phyloP scores from a whole-genome alignment of 2,888 invertebrate genomes.

The Hoplodrina blanda region DNA sequence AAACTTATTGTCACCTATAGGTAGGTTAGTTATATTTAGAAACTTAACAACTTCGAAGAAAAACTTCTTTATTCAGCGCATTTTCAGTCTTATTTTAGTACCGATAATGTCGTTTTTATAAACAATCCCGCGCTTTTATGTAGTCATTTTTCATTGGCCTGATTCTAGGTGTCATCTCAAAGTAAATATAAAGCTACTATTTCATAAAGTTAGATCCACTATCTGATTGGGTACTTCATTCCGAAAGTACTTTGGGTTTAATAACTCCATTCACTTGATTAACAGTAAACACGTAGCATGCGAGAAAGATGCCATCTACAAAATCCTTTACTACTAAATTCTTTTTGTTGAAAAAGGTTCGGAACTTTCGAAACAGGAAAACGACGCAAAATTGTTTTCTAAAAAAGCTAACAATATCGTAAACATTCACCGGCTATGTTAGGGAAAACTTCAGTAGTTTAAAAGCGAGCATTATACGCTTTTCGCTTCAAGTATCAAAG shows the following conservation, averaged over 20 bases:
- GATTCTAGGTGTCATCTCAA: background rate
- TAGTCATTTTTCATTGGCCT: no score
- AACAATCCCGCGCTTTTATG: no score
- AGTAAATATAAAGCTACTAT: slow-evolving; percentile 13
- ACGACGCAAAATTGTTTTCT: slow-evolving; percentile 67
- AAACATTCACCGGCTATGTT: slow-evolving; percentile 72
- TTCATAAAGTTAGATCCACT: slow-evolving; percentile 52
- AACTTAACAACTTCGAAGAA: no score
- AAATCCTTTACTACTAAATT: slow-evolving; percentile 58
- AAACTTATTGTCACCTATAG: background rate
- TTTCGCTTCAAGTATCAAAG: slow-evolving; percentile 69
- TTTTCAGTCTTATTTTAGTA: no score
- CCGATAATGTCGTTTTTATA: no score
- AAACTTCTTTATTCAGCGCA: no score
- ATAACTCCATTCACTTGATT: slow-evolving; percentile 76
- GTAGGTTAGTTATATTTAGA: background rate
- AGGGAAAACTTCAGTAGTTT: slow-evolving; percentile 75
- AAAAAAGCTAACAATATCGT: slow-evolving; percentile 72
- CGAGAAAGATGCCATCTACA: slow-evolving; percentile 61
- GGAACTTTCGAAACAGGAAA: slow-evolving; percentile 55
- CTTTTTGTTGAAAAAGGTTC: slow-evolving; percentile 58
- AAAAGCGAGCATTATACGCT: slow-evolving; percentile 74
- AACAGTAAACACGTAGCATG: slow-evolving; percentile 62
- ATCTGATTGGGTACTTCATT: slow-evolving; percentile 76
- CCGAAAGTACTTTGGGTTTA: slow-evolving; percentile 64